Percentiles rank a stretch among this genome's conserved stretches.
Evolutionary conservation across 2,888 invertebrate species (phyloP).

Genomic region (Branchipolynoe longqiensis): DNA sequence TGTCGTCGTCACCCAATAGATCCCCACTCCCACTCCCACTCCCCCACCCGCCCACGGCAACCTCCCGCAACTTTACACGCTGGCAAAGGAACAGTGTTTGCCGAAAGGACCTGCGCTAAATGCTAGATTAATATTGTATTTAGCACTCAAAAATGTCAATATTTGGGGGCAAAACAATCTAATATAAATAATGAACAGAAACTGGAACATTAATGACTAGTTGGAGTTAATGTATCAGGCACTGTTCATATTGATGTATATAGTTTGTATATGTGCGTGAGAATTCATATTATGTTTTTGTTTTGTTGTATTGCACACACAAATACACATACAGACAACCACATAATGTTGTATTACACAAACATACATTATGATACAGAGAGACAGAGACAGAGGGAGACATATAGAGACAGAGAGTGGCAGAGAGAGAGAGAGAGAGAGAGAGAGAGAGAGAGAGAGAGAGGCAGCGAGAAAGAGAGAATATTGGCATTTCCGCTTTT

Average conservation of each 20-base stretch:
- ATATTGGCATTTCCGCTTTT: not conserved
- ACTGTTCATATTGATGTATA: not conserved
- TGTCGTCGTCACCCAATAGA: constrained; percentile 7
- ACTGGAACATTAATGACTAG: not conserved
- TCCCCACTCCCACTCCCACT: not conserved
- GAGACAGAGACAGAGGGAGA: too few relatives aligned
- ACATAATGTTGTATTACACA: not conserved
- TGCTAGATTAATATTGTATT: not conserved
- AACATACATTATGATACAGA: too few relatives aligned
- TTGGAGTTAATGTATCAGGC: not conserved
- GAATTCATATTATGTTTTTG: too few relatives aligned
- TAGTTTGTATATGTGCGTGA: too few relatives aligned
- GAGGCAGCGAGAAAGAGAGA: too few relatives aligned
- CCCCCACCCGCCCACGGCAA: too few relatives aligned
- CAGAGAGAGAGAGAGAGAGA: too few relatives aligned
- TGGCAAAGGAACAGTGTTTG: not conserved
- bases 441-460: too few relatives aligned
- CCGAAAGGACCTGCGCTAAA: not conserved
- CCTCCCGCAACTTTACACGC: too few relatives aligned
- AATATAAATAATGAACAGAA: not conserved
- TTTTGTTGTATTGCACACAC: too few relatives aligned
- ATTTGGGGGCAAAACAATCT: not conserved
- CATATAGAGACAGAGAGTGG: too few relatives aligned
- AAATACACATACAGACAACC: too few relatives aligned
- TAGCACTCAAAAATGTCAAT: not conserved